phyloP scores from a whole-genome alignment of 2,888 invertebrate species.

The Tholera decimalis region DNA sequence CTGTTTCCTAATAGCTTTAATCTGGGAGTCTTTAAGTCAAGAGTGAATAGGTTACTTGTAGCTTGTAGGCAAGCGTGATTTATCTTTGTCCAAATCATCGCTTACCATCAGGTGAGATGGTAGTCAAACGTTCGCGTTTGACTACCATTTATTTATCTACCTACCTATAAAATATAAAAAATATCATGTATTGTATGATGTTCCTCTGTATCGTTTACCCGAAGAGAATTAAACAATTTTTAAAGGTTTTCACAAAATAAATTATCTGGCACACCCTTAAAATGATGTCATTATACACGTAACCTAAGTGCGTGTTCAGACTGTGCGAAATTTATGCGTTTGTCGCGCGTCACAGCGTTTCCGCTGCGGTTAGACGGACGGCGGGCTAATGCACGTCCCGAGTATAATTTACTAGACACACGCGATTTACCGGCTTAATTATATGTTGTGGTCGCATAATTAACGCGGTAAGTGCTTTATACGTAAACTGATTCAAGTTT shows the following conservation, averaged over 20 bases:
- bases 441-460: constrained; percentile 40
- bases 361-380: constrained; percentile 51
- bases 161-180: too few relatives aligned
- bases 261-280: background rate
- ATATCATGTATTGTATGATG: too few relatives aligned
- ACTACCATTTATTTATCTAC: too few relatives aligned
- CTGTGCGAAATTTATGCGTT: constrained; percentile 60
- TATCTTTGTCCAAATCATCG: too few relatives aligned
- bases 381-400: constrained; percentile 52
- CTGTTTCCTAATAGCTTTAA: too few relatives aligned
- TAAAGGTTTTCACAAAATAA: background rate
- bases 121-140: too few relatives aligned
- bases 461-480: constrained; percentile 24
- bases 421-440: constrained; percentile 50
- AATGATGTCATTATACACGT: constrained; percentile 37
- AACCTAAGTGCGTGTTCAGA: constrained; percentile 52
- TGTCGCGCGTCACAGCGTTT: constrained; percentile 51
- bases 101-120: too few relatives aligned
- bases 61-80: too few relatives aligned
- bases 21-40: too few relatives aligned
- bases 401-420: constrained; percentile 49
- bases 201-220: too few relatives aligned
- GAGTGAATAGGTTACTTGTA: too few relatives aligned
- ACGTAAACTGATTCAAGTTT: constrained; percentile 1
- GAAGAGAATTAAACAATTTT: background rate